Base-by-base conservation (phyloP, 2,113 vertebrate species). In the Probosciger aterrimus region DNA sequence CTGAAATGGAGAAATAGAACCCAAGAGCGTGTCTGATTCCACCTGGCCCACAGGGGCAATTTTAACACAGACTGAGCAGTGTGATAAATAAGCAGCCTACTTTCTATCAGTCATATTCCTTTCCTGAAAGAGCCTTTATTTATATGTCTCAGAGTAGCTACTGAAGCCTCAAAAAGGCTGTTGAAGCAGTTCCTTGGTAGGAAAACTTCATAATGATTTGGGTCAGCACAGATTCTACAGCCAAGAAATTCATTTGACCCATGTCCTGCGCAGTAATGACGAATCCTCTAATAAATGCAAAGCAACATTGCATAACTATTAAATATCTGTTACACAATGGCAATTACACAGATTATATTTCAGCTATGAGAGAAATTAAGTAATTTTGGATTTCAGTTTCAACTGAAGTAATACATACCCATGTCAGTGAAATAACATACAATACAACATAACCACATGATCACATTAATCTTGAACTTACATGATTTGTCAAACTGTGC, bases 1-100 rank as follows among this genome's bases (percentile, higher is more conserved):
- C 15, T 81, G 47, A 33, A 73, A 81, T 11, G 22, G 49, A 81
- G 41, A 76, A 75, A 76, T 24, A 47, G 73, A 80, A n/a, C 10
- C 2, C 20, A 41, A 57, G 23, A 53, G 19, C 3, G 17, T 1
- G 5, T 8, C 28, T 0, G 0, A 53, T 69, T 60, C 46, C 14
- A 81, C 17, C 4, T 13, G 16, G 31, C 8, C 23, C 47, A 52
- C 18, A 37, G 31, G 6, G 20, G 7, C 15, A 52, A 44, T 27
- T 77, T 25, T 19, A 63, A 63, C 35, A 81, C 30, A 63, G 11
- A 53, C 17, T 9, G 4, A 7, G 28, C 28, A 91, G 41, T 25
- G 27, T 47, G 22, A 87, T 44, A 85, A 78, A 77, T 11, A 49
- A 69, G 19, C 12, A 63, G 17, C 6, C 44, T 68, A 3, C 18